Percentiles rank a stretch among this genome's conserved stretches.
phyloP scores from a whole-genome alignment of 1,140 invertebrate genomes.

The Conus ventricosus region DNA sequence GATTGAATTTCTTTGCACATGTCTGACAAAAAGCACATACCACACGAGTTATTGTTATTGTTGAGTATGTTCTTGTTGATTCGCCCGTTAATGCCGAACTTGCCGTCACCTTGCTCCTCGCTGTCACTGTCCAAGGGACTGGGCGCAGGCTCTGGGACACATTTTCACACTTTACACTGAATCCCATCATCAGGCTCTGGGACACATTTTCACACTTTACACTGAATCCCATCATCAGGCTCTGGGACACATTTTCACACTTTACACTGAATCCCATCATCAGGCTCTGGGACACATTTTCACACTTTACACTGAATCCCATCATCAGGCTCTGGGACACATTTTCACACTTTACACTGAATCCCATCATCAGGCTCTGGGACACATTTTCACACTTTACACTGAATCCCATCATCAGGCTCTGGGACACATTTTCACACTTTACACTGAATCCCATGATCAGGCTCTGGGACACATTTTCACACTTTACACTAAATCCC shows the following conservation, averaged over 20 bases:
- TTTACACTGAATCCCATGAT: too few species aligned
- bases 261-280: too few species aligned
- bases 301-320: too few species aligned
- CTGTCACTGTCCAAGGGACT: slow-evolving; percentile 30
- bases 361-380: background rate
- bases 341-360: background rate
- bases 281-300: slow-evolving; percentile 6
- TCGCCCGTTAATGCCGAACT: slow-evolving; percentile 1
- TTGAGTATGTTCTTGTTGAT: slow-evolving; percentile 30
- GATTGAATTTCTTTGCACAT: too few species aligned
- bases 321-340: slow-evolving; percentile 6
- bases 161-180: background rate
- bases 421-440: too few species aligned
- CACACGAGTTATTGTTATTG: slow-evolving; percentile 31
- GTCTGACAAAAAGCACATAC: background rate
- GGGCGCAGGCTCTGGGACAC: slow-evolving; percentile 11
- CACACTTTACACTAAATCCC: too few species aligned
- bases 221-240: background rate
- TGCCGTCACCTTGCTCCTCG: slow-evolving; percentile 4
- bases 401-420: too few species aligned
- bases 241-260: slow-evolving; percentile 1
- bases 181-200: background rate
- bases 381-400: background rate
- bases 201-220: background rate
- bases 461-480: slow-evolving; percentile 8